Evolutionary conservation across 2,888 invertebrate genomes (phyloP).

Genomic region (Lycaena phlaeas): DNA sequence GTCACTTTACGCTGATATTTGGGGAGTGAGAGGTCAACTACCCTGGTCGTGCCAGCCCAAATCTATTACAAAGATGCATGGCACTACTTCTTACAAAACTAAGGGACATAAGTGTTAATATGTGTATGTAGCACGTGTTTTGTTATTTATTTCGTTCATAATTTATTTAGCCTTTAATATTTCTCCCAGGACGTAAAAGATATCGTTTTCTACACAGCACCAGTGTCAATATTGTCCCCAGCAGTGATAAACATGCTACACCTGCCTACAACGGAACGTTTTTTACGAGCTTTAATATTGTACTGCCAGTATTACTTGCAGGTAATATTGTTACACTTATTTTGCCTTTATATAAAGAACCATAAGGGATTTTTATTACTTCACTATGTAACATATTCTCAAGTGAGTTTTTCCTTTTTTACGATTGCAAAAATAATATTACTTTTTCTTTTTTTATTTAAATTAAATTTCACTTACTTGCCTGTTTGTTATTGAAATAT

Average conservation of each 20-base stretch:
- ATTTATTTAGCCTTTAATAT: constrained; percentile 2
- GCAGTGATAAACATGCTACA: constrained; percentile 68
- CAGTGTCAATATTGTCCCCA: constrained; percentile 42
- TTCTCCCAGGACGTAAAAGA: constrained; percentile 70
- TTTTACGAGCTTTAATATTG: constrained; percentile 69
- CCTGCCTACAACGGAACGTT: constrained; percentile 62
- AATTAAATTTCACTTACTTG: too few species aligned
- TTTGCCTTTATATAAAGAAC: background rate
- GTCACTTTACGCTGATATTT: too few species aligned
- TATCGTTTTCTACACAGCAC: constrained; percentile 61
- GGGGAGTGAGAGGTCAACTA: too few species aligned
- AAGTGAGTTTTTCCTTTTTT: background rate
- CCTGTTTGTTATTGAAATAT: too few species aligned
- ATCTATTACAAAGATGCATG: too few species aligned
- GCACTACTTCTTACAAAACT: too few species aligned
- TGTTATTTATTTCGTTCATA: background rate
- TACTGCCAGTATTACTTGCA: constrained; percentile 74
- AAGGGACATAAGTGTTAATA: too few species aligned
- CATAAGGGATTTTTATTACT: background rate
- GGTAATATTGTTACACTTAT: constrained; percentile 30
- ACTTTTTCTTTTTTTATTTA: too few species aligned
- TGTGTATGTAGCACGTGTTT: background rate
- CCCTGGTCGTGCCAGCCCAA: too few species aligned
- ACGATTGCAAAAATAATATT: background rate
- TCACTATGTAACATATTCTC: background rate